These are phyloP conservation scores for Cosmia trapezina DNA, from an alignment of 2,888 invertebrate genomes.

Conservation along the genomic window DNA sequence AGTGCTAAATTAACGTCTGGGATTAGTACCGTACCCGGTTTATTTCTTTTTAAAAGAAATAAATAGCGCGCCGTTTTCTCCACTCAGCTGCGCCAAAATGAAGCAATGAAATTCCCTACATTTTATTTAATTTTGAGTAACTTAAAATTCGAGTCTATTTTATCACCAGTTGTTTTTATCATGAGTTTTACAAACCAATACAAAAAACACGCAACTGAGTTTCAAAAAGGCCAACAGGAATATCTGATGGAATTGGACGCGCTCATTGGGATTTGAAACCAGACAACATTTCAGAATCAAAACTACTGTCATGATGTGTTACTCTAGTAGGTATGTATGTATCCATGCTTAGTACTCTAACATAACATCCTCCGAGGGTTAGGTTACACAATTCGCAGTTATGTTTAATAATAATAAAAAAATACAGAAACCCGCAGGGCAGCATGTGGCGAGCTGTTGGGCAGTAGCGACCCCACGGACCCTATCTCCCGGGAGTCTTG, in stretches of 20 bases:
- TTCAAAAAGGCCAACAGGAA: not conserved
- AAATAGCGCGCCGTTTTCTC: not conserved
- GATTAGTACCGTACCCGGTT: conserved; percentile 4
- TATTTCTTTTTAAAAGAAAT: not conserved
- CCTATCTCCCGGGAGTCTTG: no score
- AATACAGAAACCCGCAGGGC: no score
- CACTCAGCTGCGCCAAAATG: not conserved
- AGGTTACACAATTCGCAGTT: no score
- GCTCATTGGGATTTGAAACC: not conserved
- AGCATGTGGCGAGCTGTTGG: no score
- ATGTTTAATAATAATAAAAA: no score
- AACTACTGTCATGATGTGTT: not conserved
- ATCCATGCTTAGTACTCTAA: not conserved
- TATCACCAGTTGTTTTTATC: no score
- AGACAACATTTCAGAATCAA: not conserved
- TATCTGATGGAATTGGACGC: no score
- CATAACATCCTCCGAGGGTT: not conserved
- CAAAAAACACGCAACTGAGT: not conserved
- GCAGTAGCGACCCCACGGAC: no score
- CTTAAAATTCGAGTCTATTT: not conserved
- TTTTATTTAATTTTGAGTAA: not conserved
- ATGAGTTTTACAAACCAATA: not conserved
- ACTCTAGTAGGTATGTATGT: not conserved
- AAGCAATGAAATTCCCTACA: not conserved
- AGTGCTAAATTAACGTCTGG: conserved; percentile 21